phyloP scores from a whole-genome alignment of 2,113 vertebrate genomes.

The Synodontis membranacea region DNA sequence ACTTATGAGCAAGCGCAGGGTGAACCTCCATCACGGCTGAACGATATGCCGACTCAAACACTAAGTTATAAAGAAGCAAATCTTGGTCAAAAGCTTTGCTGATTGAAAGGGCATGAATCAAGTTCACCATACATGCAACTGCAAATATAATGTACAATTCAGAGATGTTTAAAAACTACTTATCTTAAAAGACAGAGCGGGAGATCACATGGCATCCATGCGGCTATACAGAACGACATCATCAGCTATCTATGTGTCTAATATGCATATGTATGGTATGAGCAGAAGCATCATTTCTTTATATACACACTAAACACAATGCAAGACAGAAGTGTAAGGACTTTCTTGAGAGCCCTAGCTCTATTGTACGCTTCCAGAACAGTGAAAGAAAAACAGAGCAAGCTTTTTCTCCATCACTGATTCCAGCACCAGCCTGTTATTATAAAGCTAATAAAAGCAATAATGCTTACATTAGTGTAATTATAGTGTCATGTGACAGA shows the following conservation, averaged over 20 bases:
- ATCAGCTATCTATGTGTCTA: not conserved
- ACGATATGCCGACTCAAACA: not conserved
- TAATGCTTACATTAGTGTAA: constrained; percentile 28
- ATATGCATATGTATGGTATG: not conserved
- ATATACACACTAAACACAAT: not conserved
- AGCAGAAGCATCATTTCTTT: not conserved
- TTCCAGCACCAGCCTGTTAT: not conserved
- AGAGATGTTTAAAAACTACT: not conserved
- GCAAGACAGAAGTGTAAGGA: not conserved
- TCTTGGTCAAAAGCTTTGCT: not conserved
- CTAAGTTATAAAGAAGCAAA: not conserved
- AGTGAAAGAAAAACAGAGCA: not conserved
- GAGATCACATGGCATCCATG: not conserved
- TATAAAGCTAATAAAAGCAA: constrained; percentile 20
- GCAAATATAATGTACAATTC: not conserved
- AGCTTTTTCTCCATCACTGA: not conserved
- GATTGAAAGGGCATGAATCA: not conserved
- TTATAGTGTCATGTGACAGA: not conserved
- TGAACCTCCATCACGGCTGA: not conserved
- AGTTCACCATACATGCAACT: not conserved
- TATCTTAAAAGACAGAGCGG: not conserved
- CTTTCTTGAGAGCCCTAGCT: not conserved
- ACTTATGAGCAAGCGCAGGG: not conserved
- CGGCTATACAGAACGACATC: not conserved
- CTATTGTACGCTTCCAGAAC: not conserved